Conservation (phyloP, 2,888 invertebrate species). For the Halictus ligatus region DNA sequence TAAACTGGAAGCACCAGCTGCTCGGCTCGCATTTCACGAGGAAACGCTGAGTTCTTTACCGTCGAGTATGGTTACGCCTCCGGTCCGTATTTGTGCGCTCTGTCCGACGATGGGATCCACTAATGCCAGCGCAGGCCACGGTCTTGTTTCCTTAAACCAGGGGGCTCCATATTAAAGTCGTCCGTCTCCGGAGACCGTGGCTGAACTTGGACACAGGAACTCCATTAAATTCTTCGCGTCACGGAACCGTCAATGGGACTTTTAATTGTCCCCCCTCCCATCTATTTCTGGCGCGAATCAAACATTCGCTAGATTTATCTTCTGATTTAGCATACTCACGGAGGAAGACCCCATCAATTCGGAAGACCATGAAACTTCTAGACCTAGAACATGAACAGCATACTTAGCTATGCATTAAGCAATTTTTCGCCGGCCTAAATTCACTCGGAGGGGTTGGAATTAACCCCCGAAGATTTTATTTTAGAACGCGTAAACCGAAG, state of each 20-base stretch:
- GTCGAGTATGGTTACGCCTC: constrained; percentile 20
- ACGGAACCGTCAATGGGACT: background rate
- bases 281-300: background rate
- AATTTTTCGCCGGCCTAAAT: background rate
- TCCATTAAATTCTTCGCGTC: constrained; percentile 12
- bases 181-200: background rate
- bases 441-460: background rate
- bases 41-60: constrained; percentile 52
- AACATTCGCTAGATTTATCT: background rate
- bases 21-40: constrained; percentile 38
- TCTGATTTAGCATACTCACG: background rate
- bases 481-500: background rate
- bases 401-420: background rate
- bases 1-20: constrained; percentile 68
- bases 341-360: background rate
- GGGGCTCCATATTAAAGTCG: constrained; percentile 34
- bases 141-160: constrained; percentile 43
- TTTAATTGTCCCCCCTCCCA: background rate
- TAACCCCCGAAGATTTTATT: background rate
- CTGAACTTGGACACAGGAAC: constrained; percentile 1
- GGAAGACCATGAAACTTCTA: background rate
- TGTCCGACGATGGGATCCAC: constrained; percentile 12
- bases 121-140: constrained; percentile 38
- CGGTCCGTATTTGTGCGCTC: constrained; percentile 36
- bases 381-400: background rate